phyloP scores from a whole-genome alignment of 2,797 vertebrate genomes.

The Gymnocypris eckloni region DNA sequence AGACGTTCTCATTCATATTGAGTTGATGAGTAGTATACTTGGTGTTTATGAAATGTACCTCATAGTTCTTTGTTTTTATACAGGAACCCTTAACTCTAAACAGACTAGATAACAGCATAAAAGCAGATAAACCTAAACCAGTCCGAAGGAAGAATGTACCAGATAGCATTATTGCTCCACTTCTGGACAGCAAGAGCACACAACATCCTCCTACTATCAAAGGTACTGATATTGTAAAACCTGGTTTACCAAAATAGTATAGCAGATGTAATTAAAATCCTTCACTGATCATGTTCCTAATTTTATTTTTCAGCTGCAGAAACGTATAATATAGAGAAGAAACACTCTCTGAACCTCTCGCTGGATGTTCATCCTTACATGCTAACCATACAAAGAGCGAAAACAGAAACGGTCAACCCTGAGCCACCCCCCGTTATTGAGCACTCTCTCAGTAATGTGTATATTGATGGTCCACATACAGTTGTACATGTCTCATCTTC shows the following conservation, averaged over 20 bases:
- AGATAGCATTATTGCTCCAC: conserved; percentile 89
- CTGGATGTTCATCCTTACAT: conserved; percentile 97
- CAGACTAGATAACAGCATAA: conserved; percentile 90
- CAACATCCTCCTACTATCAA: conserved; percentile 81
- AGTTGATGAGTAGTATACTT: neutral
- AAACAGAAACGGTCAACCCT: conserved; percentile 79
- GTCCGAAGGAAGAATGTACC: conserved; percentile 89
- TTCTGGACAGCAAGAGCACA: conserved; percentile 88
- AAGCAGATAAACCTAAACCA: conserved; percentile 93
- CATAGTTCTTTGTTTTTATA: conserved; percentile 26
- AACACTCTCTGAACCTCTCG: conserved; percentile 93
- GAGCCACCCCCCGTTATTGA: conserved; percentile 83
- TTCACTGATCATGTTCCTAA: neutral
- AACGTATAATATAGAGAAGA: conserved; percentile 83
- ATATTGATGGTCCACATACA: conserved; percentile 87
- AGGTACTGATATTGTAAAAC: conserved; percentile 61
- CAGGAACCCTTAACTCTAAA: conserved; percentile 89
- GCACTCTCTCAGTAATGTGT: conserved; percentile 87
- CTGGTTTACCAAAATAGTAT: neutral
- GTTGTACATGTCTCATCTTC: conserved; percentile 85
- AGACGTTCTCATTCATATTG: conserved; percentile 18
- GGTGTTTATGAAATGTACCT: neutral
- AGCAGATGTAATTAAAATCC: neutral
- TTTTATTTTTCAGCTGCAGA: conserved; percentile 63
- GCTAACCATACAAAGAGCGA: conserved; percentile 90